Evolutionary conservation across 2,113 vertebrate species (phyloP).

Genomic region (Neodontobutis hainanensis): DNA sequence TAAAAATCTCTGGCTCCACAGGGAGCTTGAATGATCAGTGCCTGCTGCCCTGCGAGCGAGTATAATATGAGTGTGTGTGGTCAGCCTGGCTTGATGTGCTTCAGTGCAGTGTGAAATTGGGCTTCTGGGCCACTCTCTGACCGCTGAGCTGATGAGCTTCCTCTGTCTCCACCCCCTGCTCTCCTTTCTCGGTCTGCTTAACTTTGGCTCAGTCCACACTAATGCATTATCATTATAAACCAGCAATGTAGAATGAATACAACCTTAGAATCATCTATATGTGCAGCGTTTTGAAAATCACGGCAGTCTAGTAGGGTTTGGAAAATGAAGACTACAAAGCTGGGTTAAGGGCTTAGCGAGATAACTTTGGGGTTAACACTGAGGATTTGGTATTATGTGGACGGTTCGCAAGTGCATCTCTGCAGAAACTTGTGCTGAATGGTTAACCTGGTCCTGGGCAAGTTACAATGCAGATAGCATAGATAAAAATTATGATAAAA

Average conservation of each 20-base stretch:
- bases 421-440: too few relatives aligned
- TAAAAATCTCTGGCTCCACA: constrained; percentile 27
- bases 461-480: too few relatives aligned
- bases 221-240: not conserved
- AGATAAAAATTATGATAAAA: too few relatives aligned
- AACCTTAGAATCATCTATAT: not conserved
- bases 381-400: too few relatives aligned
- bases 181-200: constrained; percentile 1
- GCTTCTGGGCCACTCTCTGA: constrained; percentile 66
- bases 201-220: not conserved
- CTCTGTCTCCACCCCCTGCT: constrained; percentile 23
- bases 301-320: too few relatives aligned
- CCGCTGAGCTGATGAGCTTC: constrained; percentile 57
- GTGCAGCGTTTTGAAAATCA: not conserved
- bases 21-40: constrained; percentile 45
- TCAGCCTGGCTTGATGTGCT: constrained; percentile 69
- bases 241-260: not conserved
- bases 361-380: too few relatives aligned
- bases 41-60: constrained; percentile 29
- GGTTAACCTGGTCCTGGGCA: too few relatives aligned
- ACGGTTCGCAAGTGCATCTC: too few relatives aligned
- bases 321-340: too few relatives aligned
- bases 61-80: constrained; percentile 34
- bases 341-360: too few relatives aligned
- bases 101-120: constrained; percentile 80